A percentile compares a stretch with the other conserved stretches of the same genome.
These are phyloP conservation scores for Ditylenchus weischeri DNA, from an alignment of 2,888 invertebrate genomes.

Conservation along the genomic window DNA sequence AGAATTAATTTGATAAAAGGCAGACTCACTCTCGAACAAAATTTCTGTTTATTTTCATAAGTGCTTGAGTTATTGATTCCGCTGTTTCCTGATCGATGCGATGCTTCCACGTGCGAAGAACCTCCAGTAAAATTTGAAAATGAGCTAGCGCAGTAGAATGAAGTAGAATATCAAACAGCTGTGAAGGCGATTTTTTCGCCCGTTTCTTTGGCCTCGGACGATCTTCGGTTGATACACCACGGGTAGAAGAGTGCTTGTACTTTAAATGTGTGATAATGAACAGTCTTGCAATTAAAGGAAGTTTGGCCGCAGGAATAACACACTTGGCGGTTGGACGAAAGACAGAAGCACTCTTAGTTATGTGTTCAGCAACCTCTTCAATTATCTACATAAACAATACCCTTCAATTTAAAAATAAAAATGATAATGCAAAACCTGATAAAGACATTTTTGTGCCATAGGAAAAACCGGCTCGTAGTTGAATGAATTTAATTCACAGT, in stretches of 20 bases:
- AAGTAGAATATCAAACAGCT: neutral
- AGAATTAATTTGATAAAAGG: too few species aligned
- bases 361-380: neutral
- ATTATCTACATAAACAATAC: neutral
- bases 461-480: conserved; percentile 6
- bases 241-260: neutral
- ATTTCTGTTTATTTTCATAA: neutral
- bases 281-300: neutral
- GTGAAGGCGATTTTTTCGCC: neutral
- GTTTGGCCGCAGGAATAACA: neutral
- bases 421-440: neutral
- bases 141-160: conserved; percentile 3
- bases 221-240: neutral
- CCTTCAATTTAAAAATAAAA: neutral
- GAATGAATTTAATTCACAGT: conserved; percentile 5
- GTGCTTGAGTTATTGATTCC: neutral
- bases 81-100: neutral
- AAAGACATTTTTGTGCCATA: neutral
- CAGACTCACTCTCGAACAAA: neutral
- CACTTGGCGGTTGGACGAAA: neutral
- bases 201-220: neutral
- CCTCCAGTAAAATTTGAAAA: conserved; percentile 8
- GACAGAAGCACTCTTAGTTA: neutral
- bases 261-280: neutral
- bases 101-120: conserved; percentile 8